Evolutionary conservation across 1,140 invertebrate species (phyloP), one percentile per base, ranked within the genome.

Genomic region (Drosophila murphyi): DNA sequence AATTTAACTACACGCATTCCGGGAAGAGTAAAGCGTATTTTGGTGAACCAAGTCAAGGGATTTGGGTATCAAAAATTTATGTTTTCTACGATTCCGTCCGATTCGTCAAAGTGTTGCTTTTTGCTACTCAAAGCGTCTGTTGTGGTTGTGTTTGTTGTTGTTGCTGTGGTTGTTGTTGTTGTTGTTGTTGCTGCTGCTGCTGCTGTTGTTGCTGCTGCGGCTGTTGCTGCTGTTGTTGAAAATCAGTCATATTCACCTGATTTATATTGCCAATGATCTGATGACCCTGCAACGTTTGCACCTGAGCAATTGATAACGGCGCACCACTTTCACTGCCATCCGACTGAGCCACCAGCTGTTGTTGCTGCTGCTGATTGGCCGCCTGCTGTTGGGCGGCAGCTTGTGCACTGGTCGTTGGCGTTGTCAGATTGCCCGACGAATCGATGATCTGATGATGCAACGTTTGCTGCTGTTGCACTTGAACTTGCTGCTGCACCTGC

Each of bases 221-320:
- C 7, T 71, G 72, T 12, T 71, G 79, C 29, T 87, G 83, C 37
- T 89, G 90, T 56, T 91, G 80, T 70, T 92, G 89, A 71, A 90
- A 92, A 78, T 92, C 91, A 87, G 88, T 87, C 71, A 92, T 91
- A 92, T 92, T 92, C 90, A 92, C 92, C 92, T 92, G 92, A 85
- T 92, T 92, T 4, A 92, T 72, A 80, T 92, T 92, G 69, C 90
- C 82, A 69, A 92, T 78, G 45, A 92, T 89, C 79, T 92, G 92
- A 78, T 92, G 92, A 43, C 92, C 92, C 64, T 92, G 92, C 86
- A 92, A 62, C 35, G 91, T 92, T 75, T 92, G 92, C 54, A 92
- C 92, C 72, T 92, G 92, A 7, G 92, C 91, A 59, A 92, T 92
- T 1, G 92, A 92, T 20, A 92, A 47, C 4, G 92, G 90, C 50